Percentiles rank a stretch among this genome's conserved stretches.
Conservation (phyloP, 1,140 invertebrate genomes). For the Ceratitis capitata region DNA sequence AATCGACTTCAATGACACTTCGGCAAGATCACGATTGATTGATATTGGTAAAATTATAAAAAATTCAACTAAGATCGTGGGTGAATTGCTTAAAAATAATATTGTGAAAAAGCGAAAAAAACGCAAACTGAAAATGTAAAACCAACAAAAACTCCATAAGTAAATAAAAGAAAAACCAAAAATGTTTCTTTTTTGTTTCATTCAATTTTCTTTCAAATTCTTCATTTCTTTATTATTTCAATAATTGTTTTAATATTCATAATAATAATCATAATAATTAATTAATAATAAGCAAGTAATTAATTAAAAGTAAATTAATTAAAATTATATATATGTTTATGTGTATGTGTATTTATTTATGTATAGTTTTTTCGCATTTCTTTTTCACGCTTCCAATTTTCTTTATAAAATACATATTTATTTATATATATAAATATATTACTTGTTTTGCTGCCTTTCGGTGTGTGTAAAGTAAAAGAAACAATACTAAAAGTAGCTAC, state of each 20-base stretch:
- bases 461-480: background rate
- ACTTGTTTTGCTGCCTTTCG: background rate
- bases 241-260: conserved; percentile 34
- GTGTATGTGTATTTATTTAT: background rate
- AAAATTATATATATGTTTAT: conserved; percentile 14
- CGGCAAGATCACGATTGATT: no score
- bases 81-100: background rate
- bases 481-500: no score
- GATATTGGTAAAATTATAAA: no score
- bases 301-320: conserved; percentile 38
- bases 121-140: background rate
- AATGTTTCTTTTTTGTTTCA: conserved; percentile 15
- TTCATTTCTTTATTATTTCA: conserved; percentile 38
- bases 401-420: background rate
- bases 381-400: background rate
- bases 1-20: no score
- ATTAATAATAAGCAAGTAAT: conserved; percentile 31
- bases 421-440: no score
- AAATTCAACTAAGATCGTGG: background rate
- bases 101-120: background rate
- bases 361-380: background rate
- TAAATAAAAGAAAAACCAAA: conserved; percentile 26
- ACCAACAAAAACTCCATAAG: background rate
- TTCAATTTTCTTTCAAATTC: conserved; percentile 37
- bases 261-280: conserved; percentile 39